Percentiles rank a stretch among this genome's conserved stretches.
Evolutionary conservation across 1,140 invertebrate species (phyloP).

Genomic region (Colletes gigas): DNA sequence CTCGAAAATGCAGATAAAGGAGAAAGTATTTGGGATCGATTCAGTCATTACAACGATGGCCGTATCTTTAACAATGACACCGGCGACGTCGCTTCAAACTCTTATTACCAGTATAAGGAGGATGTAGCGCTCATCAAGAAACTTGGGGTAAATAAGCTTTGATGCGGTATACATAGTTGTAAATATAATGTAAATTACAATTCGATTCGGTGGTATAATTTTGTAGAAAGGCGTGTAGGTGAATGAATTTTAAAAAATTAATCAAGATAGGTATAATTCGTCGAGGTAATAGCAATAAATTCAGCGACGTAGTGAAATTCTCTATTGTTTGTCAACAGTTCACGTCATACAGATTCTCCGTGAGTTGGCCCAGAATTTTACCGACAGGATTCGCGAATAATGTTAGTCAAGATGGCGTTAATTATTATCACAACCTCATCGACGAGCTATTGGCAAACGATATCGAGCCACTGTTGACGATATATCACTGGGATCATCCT

Average conservation of each 20-base stretch:
- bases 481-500: conserved; percentile 83
- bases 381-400: conserved; percentile 82
- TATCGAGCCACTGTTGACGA: conserved; percentile 81
- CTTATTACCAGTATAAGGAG: conserved; percentile 80
- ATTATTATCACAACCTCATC: conserved; percentile 83
- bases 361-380: conserved; percentile 84
- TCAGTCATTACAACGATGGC: conserved; percentile 61
- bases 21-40: conserved; percentile 75
- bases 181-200: not conserved
- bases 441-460: conserved; percentile 80
- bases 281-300: not conserved
- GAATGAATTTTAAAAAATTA: no score
- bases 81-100: conserved; percentile 80
- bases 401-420: conserved; percentile 81
- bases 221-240: no score
- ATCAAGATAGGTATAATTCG: no score
- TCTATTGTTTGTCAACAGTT: not conserved
- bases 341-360: conserved; percentile 83
- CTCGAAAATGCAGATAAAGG: conserved; percentile 73
- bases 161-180: no score
- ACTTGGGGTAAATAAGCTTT: conserved; percentile 75
- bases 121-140: conserved; percentile 79
- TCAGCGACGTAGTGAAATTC: no score
- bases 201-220: no score
- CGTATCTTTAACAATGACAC: conserved; percentile 78